Conservation (phyloP, 2,113 vertebrate genomes). For the Perognathus longimembris region DNA sequence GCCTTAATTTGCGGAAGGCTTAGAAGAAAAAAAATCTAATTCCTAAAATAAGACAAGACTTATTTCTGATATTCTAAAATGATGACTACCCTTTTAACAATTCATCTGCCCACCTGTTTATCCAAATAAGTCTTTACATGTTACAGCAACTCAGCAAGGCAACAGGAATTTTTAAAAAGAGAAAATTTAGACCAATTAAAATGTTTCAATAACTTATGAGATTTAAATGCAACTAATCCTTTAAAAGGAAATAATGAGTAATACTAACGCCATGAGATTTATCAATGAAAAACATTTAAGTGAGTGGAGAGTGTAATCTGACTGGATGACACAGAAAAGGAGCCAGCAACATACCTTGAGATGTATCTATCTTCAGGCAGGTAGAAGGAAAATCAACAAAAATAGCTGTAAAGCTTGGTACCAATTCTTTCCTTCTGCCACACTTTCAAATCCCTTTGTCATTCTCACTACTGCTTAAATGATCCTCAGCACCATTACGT, state of each 20-base stretch:
- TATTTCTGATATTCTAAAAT: conserved; percentile 47
- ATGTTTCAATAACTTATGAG: neutral
- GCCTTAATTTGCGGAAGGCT: neutral
- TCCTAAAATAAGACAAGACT: conserved; percentile 1
- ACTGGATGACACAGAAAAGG: neutral
- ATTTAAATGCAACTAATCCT: conserved; percentile 13
- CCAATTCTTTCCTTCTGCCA: neutral
- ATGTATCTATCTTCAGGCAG: neutral
- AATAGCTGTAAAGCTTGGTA: neutral
- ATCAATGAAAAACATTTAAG: neutral
- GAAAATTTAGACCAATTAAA: conserved; percentile 4
- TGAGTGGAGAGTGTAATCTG: neutral
- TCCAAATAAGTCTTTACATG: neutral
- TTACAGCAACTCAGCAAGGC: neutral
- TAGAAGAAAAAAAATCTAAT: conserved; percentile 43
- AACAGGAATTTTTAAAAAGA: conserved; percentile 23
- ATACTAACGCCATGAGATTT: neutral
- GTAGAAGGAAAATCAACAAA: neutral
- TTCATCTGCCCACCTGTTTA: neutral
- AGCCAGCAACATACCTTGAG: no score
- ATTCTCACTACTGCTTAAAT: neutral
- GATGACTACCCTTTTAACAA: neutral
- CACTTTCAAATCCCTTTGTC: no score
- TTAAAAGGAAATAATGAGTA: conserved; percentile 43
- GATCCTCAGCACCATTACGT: neutral